Conservation (phyloP, 1,140 invertebrate genomes). For the Wiebesia pumilae region DNA sequence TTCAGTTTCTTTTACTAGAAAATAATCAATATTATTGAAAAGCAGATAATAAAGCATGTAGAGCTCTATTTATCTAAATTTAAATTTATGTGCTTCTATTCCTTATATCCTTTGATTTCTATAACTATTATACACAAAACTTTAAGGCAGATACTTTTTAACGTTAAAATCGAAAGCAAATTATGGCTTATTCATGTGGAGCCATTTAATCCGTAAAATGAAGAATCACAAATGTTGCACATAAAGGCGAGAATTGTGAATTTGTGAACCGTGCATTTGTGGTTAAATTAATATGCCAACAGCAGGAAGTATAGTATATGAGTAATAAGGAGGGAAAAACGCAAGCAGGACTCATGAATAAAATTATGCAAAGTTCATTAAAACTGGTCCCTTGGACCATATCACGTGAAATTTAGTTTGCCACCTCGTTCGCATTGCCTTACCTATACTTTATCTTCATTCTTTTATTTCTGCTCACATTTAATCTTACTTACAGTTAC, state of each 20-base stretch:
- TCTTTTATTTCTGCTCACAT: background rate
- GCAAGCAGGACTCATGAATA: conserved; percentile 58
- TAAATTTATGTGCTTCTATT: too few relatives aligned
- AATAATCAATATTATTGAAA: too few relatives aligned
- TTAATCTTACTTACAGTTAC: conserved; percentile 6
- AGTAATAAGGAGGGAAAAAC: conserved; percentile 47
- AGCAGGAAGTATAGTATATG: conserved; percentile 20
- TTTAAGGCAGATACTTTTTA: too few relatives aligned
- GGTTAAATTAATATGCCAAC: conserved; percentile 59
- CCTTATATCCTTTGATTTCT: too few relatives aligned
- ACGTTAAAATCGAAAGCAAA: conserved; percentile 30
- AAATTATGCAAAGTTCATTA: conserved; percentile 65
- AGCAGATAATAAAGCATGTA: too few relatives aligned
- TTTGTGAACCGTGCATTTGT: conserved; percentile 30
- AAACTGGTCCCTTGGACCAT: conserved; percentile 57
- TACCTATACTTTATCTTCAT: conserved; percentile 5
- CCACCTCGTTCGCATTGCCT: conserved; percentile 41
- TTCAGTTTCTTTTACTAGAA: too few relatives aligned
- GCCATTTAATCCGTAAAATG: conserved; percentile 12
- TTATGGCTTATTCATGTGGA: background rate
- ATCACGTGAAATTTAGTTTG: conserved; percentile 49
- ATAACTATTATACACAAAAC: too few relatives aligned
- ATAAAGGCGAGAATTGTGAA: conserved; percentile 39
- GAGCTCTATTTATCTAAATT: too few relatives aligned
- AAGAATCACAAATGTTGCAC: background rate